These are phyloP conservation scores for Drosophila phalerata DNA, from an alignment of 2,888 invertebrate species.

Conservation along the genomic window DNA sequence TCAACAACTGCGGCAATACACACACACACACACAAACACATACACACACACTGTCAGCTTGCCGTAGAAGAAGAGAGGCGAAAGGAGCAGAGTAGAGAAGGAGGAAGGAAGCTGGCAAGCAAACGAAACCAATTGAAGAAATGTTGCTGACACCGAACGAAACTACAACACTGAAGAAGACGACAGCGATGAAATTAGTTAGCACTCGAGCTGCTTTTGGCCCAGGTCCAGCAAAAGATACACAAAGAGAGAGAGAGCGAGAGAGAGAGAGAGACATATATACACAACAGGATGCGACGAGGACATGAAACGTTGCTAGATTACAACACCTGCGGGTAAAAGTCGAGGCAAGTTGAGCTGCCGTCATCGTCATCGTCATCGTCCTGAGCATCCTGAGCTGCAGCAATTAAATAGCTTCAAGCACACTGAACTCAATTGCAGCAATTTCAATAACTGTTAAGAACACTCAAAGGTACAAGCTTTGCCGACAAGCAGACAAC, in stretches of 20 bases:
- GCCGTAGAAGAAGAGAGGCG: constrained; percentile 1
- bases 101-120: constrained; percentile 40
- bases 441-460: constrained; percentile 78
- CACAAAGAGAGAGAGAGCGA: background rate
- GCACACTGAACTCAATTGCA: constrained; percentile 73
- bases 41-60: constrained; percentile 38
- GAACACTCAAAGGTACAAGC: constrained; percentile 63
- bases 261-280: background rate
- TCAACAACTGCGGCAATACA: constrained; percentile 71
- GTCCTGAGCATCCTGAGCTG: constrained; percentile 32
- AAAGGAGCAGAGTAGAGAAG: constrained; percentile 1
- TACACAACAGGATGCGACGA: constrained; percentile 31
- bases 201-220: constrained; percentile 76
- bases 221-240: constrained; percentile 57
- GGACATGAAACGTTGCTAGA: constrained; percentile 61
- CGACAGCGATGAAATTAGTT: constrained; percentile 78
- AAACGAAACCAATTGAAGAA: constrained; percentile 81
- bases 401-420: constrained; percentile 80
- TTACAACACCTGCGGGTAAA: constrained; percentile 78
- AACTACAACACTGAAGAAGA: constrained; percentile 36
- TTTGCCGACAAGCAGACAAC: constrained; percentile 22
- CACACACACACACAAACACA: constrained; percentile 25
- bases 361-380: constrained; percentile 15
- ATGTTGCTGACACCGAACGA: constrained; percentile 77
- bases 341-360: constrained; percentile 41